phyloP scores from a whole-genome alignment of 92 coral and sea anemone genomes.

The Phenganax subtilis region DNA sequence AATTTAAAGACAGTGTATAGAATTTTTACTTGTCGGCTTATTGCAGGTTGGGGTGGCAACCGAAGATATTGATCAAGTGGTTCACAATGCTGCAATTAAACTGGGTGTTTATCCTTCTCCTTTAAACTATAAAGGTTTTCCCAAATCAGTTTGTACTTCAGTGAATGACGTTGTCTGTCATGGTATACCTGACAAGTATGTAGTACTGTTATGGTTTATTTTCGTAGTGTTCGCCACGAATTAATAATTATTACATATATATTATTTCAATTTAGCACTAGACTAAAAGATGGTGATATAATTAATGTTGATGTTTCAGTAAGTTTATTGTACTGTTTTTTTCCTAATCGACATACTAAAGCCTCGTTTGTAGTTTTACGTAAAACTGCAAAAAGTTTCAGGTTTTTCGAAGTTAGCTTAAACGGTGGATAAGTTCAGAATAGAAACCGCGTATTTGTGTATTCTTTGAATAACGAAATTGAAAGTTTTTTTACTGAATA shows the following conservation, averaged over 20 bases:
- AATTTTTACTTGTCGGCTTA: too few species aligned
- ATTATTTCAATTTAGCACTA: constrained; percentile 52
- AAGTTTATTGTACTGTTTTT: constrained; percentile 39
- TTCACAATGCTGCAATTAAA: constrained; percentile 67
- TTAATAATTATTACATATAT: neutral
- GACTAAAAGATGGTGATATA: constrained; percentile 78
- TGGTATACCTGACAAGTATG: constrained; percentile 92
- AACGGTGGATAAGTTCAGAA: too few species aligned
- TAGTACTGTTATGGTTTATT: neutral
- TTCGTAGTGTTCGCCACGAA: neutral
- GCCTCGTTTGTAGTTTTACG: too few species aligned
- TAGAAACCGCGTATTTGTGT: too few species aligned
- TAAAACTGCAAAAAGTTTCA: too few species aligned
- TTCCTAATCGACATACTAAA: too few species aligned
- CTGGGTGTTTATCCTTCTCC: constrained; percentile 93
- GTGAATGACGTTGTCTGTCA: constrained; percentile 89
- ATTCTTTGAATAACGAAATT: too few species aligned
- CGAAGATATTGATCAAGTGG: constrained; percentile 66
- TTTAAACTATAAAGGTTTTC: constrained; percentile 84
- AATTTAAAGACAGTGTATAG: too few species aligned
- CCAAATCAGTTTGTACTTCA: constrained; percentile 97
- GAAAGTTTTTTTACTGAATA: too few species aligned
- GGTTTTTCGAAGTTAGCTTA: too few species aligned
- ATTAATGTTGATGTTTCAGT: constrained; percentile 94
- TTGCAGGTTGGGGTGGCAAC: constrained; percentile 78